phyloP scores from a whole-genome alignment of 2,113 vertebrate species.

The Cyanistes caeruleus region DNA sequence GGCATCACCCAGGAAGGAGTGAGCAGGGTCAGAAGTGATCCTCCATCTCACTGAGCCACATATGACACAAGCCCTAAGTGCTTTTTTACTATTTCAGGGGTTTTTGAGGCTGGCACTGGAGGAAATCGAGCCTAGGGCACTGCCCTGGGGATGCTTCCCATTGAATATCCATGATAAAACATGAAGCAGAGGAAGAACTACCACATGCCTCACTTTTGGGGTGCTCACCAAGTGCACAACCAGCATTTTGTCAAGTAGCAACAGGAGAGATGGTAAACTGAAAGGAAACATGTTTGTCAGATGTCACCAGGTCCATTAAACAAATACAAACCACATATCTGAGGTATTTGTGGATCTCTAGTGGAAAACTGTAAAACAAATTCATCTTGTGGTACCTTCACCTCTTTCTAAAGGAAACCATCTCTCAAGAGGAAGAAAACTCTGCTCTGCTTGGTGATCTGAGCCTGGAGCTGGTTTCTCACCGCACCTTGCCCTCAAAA shows the following conservation, averaged over 20 bases:
- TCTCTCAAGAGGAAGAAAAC: background rate
- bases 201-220: background rate
- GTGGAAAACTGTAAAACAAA: background rate
- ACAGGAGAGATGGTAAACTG: background rate
- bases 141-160: background rate
- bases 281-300: background rate
- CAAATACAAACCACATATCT: accelerated
- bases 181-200: background rate
- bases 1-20: background rate
- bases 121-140: background rate
- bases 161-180: background rate
- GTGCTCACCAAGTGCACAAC: background rate
- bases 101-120: background rate
- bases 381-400: too few species aligned
- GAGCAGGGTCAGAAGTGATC: background rate
- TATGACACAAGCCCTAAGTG: accelerated
- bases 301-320: background rate
- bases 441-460: background rate
- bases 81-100: background rate
- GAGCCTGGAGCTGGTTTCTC: background rate
- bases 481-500: accelerated
- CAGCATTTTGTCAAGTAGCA: background rate
- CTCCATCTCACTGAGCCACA: background rate
- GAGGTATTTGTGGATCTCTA: background rate
- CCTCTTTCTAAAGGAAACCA: background rate